Evolutionary conservation across 1,140 invertebrate species (phyloP), one percentile per base, ranked within the genome.

Genomic region (Frieseomelitta varia): DNA sequence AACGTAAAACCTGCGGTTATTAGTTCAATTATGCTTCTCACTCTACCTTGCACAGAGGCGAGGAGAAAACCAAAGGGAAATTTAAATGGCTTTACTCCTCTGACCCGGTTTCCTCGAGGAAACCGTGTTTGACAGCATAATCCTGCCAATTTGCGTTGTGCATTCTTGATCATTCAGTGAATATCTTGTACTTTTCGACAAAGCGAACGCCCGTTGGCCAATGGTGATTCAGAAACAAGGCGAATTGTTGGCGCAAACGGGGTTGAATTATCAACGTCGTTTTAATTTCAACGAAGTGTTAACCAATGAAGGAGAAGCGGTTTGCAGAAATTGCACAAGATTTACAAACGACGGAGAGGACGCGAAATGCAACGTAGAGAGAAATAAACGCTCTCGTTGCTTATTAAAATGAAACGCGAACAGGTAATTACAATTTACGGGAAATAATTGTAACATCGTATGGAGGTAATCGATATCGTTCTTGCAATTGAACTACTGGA

Each of bases 251-350:
- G 34, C 24, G 58, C 34, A 10, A 8, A 8, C 1, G 4, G 1
- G 56, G 8, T 30, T 76, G 21, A 47, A 77, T 77, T 61, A 77
- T 77, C 63, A 77, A 58, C 34, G 74, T 8, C 30, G 74, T 65
- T 63, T 63, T 63, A 65, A 77, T 65, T 63, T 63, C 47, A 65
- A 77, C 47, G 27, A 65, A 65, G 56, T 34, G 34, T 77, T 63
- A 47, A 77, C 34, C 17, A 14, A 15, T 27, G 24, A 2, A 3
- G 14, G 39, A 12, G 27, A 21, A 39, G 21, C 21, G 58, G 30
- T 75, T 75, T 75, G 19, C 39, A 61, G 17, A 77, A 77, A 34
- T 21, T 27, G 34, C 19, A 27, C 8, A 77, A 17, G 15, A 24
- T 27, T 27, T 10, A n/a, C n/a, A 11, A 12, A 74, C 53, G 39